Conservation (phyloP, 2,888 invertebrate species). For the Orchesella flavescens region DNA sequence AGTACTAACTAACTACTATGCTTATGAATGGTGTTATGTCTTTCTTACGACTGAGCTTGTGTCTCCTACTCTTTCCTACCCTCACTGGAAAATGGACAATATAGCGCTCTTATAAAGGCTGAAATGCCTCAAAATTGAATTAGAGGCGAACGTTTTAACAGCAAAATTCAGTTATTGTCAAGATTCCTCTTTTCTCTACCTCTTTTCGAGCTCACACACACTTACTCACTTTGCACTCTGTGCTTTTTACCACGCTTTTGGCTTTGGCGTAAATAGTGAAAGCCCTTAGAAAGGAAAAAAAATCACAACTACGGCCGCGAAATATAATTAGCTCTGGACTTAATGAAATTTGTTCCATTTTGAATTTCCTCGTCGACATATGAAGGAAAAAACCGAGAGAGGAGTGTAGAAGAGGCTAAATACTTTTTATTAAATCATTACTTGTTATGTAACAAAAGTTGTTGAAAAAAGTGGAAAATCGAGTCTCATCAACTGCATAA, state of each 20-base stretch:
- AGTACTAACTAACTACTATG: conserved; percentile 41
- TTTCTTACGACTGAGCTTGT: conserved; percentile 25
- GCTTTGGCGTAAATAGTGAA: background rate
- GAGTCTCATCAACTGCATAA: background rate
- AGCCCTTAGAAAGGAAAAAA: conserved; percentile 50
- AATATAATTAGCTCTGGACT: conserved; percentile 72
- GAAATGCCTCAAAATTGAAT: conserved; percentile 73
- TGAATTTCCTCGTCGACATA: conserved; percentile 69
- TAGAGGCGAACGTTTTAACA: conserved; percentile 73
- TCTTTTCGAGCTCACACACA: conserved; percentile 38
- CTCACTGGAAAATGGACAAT: conserved; percentile 66
- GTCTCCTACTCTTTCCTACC: conserved; percentile 38
- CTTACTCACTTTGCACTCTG: conserved; percentile 1
- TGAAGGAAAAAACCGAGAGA: conserved; percentile 20
- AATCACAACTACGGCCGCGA: conserved; percentile 71
- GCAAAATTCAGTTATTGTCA: conserved; percentile 72
- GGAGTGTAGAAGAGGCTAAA: conserved; percentile 21
- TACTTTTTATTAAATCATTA: conserved; percentile 57
- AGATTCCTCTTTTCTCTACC: conserved; percentile 65
- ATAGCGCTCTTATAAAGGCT: conserved; percentile 72
- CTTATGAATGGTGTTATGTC: conserved; percentile 47
- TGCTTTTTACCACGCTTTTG: conserved; percentile 14
- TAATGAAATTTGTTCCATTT: conserved; percentile 72
- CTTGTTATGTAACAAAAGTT: conserved; percentile 26
- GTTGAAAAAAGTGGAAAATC: conserved; percentile 32